Evolutionary conservation across 1,140 invertebrate genomes (phyloP), one percentile per base, ranked within the genome.

Genomic region (Chymomyza costata): DNA sequence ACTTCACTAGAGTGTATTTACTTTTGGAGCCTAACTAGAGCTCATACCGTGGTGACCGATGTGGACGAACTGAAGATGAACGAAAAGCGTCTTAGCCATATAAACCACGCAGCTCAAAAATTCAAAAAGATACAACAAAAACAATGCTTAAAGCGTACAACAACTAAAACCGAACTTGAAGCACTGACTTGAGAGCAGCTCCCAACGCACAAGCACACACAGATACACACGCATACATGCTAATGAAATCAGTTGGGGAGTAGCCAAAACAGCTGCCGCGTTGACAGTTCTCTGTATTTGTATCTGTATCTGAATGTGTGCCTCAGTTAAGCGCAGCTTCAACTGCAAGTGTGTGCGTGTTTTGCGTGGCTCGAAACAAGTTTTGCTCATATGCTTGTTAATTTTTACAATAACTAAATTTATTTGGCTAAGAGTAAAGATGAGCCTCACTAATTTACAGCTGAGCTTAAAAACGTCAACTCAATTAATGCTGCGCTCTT

Each of bases 61-160:
- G 68, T 83, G 78, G 73, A 82, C 82, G 82, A 84, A 84, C 82
- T 84, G 82, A 84, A 84, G 82, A 84, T 80, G 82, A 80, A 74
- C 65, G 63, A 73, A 58, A 56, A 48, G 31, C 60, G 73, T 67
- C 82, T 83, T 82, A 65, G 71, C 76, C 82, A 84, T 84, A 84
- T 84, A 84, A 84, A 84, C 82, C 63, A 67, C 41, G 59, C 47
- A 56, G 53, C 44, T 43, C 40, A 45, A 57, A 49, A 45, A n/a
- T n/a, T n/a, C 41, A 66, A 51, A 69, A 63, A 52, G 50, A 43
- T 55, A 54, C 45, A 54, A 32, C 41, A 63, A 46, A 35, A 59
- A 63, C 64, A 55, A 52, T 8, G 45, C 14, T 31, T 35, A 51
- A 50, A 70, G 56, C 28, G 70, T 44, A 63, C 18, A 37, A 44